Percentiles rank a stretch among this genome's conserved stretches.
Evolutionary conservation across 64 coral and sea anemone species (phyloP).

Genomic region (Dendrophyllia cribrosa): DNA sequence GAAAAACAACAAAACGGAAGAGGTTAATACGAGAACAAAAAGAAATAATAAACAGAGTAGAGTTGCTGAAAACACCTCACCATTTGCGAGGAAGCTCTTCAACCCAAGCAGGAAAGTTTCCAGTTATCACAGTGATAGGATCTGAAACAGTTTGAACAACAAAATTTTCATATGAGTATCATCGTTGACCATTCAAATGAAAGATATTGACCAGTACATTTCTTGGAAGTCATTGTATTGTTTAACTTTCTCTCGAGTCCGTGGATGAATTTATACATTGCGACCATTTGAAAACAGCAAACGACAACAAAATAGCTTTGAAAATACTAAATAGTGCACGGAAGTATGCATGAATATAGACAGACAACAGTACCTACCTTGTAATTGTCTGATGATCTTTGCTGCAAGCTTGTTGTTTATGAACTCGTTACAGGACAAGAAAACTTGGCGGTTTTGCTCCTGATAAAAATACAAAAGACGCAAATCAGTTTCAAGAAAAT

Average conservation of each 20-base stretch:
- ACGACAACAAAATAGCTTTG: too few relatives aligned
- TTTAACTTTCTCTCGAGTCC: too few relatives aligned
- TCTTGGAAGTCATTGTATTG: too few relatives aligned
- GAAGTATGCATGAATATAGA: too few relatives aligned
- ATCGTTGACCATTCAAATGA: too few relatives aligned
- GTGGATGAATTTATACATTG: neutral
- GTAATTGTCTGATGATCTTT: slow-evolving; percentile 89
- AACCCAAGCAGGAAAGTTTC: slow-evolving; percentile 91
- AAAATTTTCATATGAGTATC: too few relatives aligned
- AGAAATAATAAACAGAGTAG: too few relatives aligned
- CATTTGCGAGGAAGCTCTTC: slow-evolving; percentile 91
- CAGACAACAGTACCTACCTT: slow-evolving; percentile 57
- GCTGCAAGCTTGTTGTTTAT: slow-evolving; percentile 94
- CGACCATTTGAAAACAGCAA: neutral
- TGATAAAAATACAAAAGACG: neutral
- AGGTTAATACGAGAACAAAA: too few relatives aligned
- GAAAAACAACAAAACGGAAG: slow-evolving; percentile 18
- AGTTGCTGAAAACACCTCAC: slow-evolving; percentile 27
- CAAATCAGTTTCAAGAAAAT: neutral
- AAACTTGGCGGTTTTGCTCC: slow-evolving; percentile 65
- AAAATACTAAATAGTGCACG: too few relatives aligned
- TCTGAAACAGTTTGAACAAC: slow-evolving; percentile 54
- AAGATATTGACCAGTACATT: too few relatives aligned
- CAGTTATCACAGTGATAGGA: slow-evolving; percentile 97
- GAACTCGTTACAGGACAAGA: slow-evolving; percentile 85